These are phyloP conservation scores for Nephrocerus scutellatus DNA, from an alignment of 2,888 invertebrate genomes.

Conservation along the genomic window DNA sequence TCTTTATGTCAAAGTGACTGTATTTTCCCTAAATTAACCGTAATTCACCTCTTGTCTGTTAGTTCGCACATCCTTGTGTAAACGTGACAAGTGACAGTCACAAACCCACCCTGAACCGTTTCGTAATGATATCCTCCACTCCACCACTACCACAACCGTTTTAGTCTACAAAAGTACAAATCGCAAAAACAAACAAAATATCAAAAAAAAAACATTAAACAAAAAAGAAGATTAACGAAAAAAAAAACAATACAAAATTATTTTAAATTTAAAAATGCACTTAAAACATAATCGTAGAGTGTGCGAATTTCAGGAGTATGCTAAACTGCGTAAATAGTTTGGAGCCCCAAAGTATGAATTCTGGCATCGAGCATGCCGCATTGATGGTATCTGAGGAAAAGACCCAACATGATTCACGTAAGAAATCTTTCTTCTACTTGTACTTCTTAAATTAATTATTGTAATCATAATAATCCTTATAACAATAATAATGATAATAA, in stretches of 20 bases:
- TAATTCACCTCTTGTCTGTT: too few relatives aligned
- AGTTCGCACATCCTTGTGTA: too few relatives aligned
- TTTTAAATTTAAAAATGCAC: conserved; percentile 44
- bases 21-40: too few relatives aligned
- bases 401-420: conserved; percentile 74
- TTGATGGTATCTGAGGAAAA: conserved; percentile 72
- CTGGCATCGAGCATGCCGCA: conserved; percentile 67
- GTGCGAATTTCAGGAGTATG: conserved; percentile 76
- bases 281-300: conserved; percentile 52
- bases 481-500: too few relatives aligned
- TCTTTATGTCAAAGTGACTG: too few relatives aligned
- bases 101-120: too few relatives aligned
- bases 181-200: conserved; percentile 1
- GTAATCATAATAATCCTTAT: too few relatives aligned
- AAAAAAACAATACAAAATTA: conserved; percentile 23
- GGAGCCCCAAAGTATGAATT: conserved; percentile 78
- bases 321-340: conserved; percentile 91
- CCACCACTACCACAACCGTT: too few relatives aligned
- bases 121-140: too few relatives aligned
- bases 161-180: conserved; percentile 3
- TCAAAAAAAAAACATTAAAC: conserved; percentile 8
- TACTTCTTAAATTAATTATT: conserved; percentile 9
- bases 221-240: conserved; percentile 20
- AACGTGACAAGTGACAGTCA: too few relatives aligned
- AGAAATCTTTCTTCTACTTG: conserved; percentile 47